These are phyloP conservation scores for Hoplostethus mediterraneus DNA, from an alignment of 2,797 vertebrate genomes.

Conservation along the genomic window DNA sequence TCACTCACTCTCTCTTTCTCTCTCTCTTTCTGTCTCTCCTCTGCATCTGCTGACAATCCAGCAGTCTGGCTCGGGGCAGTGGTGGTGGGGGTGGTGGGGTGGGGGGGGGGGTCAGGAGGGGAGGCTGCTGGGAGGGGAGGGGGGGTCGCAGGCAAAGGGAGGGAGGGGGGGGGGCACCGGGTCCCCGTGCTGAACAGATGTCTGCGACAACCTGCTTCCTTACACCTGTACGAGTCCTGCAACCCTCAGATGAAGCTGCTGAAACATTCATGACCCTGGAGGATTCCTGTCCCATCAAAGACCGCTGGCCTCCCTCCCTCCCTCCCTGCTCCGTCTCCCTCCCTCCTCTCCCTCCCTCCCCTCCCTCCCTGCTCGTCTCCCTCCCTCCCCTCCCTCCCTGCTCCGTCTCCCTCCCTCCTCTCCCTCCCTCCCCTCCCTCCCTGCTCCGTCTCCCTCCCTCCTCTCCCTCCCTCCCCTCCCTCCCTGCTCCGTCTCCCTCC, in stretches of 20 bases:
- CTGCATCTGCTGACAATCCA: constrained; percentile 91
- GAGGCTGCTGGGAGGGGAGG: constrained; percentile 54
- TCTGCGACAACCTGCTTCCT: constrained; percentile 90
- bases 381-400: no score
- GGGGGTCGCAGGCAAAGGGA: background rate
- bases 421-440: background rate
- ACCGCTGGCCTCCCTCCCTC: constrained; percentile 29
- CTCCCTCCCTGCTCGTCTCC: background rate
- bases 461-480: background rate
- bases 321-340: background rate
- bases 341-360: background rate
- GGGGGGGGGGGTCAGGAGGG: constrained; percentile 15
- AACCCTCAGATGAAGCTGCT: constrained; percentile 75
- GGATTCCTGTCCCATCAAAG: constrained; percentile 88
- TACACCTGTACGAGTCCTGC: constrained; percentile 90
- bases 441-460: no score
- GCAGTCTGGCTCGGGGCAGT: constrained; percentile 84
- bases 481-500: constrained; percentile 2
- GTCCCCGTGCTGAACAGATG: constrained; percentile 90
- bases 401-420: no score
- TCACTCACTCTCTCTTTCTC: constrained; percentile 76
- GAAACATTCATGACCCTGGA: constrained; percentile 90
- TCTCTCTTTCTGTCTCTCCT: constrained; percentile 77
- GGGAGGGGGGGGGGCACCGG: constrained; percentile 34
- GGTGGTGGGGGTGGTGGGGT: constrained; percentile 31